Evolutionary conservation across 2,113 vertebrate genomes (phyloP), one percentile per base, ranked within the genome.

Genomic region (Melanostigma gelatinosum): DNA sequence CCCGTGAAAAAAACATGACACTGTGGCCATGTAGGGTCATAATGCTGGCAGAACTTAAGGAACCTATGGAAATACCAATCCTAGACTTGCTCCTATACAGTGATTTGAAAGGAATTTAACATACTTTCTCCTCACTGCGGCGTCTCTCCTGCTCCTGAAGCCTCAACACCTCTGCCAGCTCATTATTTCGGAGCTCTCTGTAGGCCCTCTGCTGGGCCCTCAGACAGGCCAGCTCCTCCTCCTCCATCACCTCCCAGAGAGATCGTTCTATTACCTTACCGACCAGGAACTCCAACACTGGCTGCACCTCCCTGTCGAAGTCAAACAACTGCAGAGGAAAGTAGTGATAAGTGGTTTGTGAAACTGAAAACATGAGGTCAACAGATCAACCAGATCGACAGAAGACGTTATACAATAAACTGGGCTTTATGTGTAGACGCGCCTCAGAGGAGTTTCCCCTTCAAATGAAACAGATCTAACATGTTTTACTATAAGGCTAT

Each of bases 241-340:
- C 98, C 81, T 99, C 97, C 96, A 96, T 96, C 52, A 98, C 97
- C 88, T 99, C 98, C 88, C 97, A 89, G 72, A 99, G 94, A 16
- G 97, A 92, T 92, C 98, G 97, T 79, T 99, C 98, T 12, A 99
- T 91, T 0, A 94, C 97, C 88, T 99, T 99, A 0, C 97, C 98
- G 86, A 98, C 88, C 92, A 99, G 83, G 13, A 98, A 96, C 92
- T 99, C 96, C 89, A 99, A 81, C 55, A 99, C 74, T 0, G 97
- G 96, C 80, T 95, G 95, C 63, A 99, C 97, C 95, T 99, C 97
- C 73, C 94, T n/a, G 9, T 99, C 95, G 92, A 99, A 99, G 90
- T 99, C 95, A 94, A 99, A 99, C 61, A 99, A 87, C 98, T 99
- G 91, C 58, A 85, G 42, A 84, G 73, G n/a, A 77, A 1, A 73